Percentiles rank a stretch among this genome's conserved stretches.
Evolutionary conservation across 2,113 vertebrate species (phyloP).

Genomic region (Aplodontia rufa): DNA sequence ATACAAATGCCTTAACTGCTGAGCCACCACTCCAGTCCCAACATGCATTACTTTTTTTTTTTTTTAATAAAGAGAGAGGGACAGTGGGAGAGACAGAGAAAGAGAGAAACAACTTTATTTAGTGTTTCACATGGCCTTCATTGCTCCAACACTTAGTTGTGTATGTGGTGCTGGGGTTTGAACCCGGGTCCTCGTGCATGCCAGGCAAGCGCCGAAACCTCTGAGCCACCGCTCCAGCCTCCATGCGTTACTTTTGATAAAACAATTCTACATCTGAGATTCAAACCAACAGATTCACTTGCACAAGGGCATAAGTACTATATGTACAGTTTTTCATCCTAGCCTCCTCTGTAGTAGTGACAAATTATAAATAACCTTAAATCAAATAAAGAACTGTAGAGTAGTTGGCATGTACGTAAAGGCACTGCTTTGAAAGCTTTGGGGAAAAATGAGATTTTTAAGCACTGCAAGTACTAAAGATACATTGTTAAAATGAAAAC

Average conservation of each 20-base stretch:
- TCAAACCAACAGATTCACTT: not conserved
- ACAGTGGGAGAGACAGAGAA: too few relatives aligned
- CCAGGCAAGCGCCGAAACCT: too few relatives aligned
- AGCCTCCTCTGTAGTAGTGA: not conserved
- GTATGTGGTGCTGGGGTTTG: too few relatives aligned
- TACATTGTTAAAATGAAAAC: not conserved
- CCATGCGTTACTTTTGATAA: conserved; percentile 28
- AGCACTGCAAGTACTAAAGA: not conserved
- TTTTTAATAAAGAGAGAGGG: too few relatives aligned
- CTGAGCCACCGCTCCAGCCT: too few relatives aligned
- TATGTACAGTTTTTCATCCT: not conserved
- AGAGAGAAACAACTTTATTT: too few relatives aligned
- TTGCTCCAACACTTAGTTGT: too few relatives aligned
- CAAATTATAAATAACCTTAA: conserved; percentile 20
- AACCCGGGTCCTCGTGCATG: too few relatives aligned
- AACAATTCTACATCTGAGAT: not conserved
- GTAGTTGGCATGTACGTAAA: not conserved
- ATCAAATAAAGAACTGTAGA: not conserved
- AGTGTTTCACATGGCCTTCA: too few relatives aligned
- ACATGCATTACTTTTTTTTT: too few relatives aligned
- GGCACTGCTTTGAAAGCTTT: not conserved
- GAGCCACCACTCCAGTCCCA: too few relatives aligned
- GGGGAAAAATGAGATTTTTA: not conserved
- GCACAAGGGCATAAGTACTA: not conserved
- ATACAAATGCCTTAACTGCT: too few relatives aligned